Base-by-base conservation (phyloP, 2,888 invertebrate genomes). In the Sylvicola cinctus region DNA sequence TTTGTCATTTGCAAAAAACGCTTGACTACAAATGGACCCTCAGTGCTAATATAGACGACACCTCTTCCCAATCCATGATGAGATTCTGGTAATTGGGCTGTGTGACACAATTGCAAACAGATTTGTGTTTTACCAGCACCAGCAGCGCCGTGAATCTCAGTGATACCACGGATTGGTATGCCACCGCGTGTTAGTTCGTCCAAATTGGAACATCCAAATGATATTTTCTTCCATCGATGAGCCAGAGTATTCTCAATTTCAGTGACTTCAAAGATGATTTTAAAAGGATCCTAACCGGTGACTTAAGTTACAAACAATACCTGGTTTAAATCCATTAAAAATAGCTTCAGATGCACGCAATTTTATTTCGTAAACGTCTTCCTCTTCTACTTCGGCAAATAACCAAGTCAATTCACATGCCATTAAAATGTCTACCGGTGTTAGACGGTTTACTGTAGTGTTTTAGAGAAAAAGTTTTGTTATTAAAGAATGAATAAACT, bases 91-190 rank as follows among this genome's bases (percentile, higher is more conserved):
- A 74, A 49, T 49, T 80, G 79, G 8, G 68, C 68, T 30, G 65
- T 66, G 3, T 81, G 50, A n/a, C 72, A 64, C 3, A 81, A 51
- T 48, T 80, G 78, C 20, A 83, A 51, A 42, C 75, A 71, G 11
- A 80, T 46, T 48, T 83, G 81, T 0, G 79, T 78, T 57, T 83
- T 83, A 3, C 81, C 81, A 39, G 64, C 63, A 2, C 75, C 74
- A 45, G 75, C 70, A 45, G 68, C 66, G 1, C 81, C 83, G 45
- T 66, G 67, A 43, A 83, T 62, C 58, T 83, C 80, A 7, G 73
- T 76, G 32, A 83, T 68, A 5, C 77, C 75, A 39, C 65, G 61
- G 7, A 62, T 55, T 3, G 68, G 56, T 33, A 83, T 55, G 11
- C 81, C 80, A 16, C 78, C 79, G 40, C 57, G 55, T 2, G 73